A percentile compares a stretch with the other conserved stretches of the same genome.
Conservation (phyloP, 2,797 vertebrate species). For the Scleropages formosus region DNA sequence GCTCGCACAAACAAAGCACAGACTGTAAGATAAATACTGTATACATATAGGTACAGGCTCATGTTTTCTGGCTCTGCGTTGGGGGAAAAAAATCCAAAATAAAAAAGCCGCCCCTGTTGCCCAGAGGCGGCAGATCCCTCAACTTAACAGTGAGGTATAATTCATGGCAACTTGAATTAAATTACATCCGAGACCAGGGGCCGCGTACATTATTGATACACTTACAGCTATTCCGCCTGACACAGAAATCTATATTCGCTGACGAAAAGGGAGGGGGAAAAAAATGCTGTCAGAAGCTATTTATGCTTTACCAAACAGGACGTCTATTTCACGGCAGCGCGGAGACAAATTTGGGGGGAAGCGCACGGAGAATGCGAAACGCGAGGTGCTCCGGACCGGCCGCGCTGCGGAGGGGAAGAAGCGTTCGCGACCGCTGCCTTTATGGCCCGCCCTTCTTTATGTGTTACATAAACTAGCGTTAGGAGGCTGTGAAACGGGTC, state of each 20-base stretch:
- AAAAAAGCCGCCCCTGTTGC: constrained; percentile 43
- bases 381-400: background rate
- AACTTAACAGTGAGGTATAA: constrained; percentile 52
- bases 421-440: no score
- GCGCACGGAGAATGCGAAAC: constrained; percentile 24
- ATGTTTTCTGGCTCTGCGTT: no score
- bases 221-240: constrained; percentile 46
- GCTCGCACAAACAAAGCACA: background rate
- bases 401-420: no score
- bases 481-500: constrained; percentile 35
- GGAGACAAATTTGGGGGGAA: constrained; percentile 30
- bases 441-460: constrained; percentile 35
- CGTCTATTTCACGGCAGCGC: constrained; percentile 48
- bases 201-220: constrained; percentile 53
- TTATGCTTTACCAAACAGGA: constrained; percentile 48
- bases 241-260: constrained; percentile 46
- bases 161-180: constrained; percentile 45
- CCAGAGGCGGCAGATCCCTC: constrained; percentile 52
- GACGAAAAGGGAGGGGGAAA: constrained; percentile 30
- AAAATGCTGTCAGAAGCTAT: constrained; percentile 45
- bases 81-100: constrained; percentile 19
- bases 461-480: constrained; percentile 41
- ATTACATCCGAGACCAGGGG: constrained; percentile 51
- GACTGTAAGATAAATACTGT: background rate
- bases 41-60: background rate